Base-by-base conservation (phyloP, 2,888 invertebrate species). In the Patella caerulea region DNA sequence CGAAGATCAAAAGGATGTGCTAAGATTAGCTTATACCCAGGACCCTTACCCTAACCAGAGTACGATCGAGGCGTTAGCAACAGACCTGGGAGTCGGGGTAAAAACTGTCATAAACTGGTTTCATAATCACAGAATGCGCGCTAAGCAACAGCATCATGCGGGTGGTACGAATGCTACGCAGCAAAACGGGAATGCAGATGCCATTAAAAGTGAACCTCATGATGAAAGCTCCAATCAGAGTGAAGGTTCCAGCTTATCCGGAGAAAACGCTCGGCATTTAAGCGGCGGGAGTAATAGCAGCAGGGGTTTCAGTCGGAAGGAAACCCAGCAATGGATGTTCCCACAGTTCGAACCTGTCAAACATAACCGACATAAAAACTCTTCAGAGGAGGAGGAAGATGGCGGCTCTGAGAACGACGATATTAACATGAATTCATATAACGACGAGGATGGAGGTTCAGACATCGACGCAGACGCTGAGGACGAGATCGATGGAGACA, bases 41-140 rank as follows among this genome's bases (percentile, higher is more conserved):
- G 99, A 99, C 91, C 98, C 98, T 0, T 99, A 99, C 92, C 99
- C 99, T 0, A 98, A 97, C 91, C 96, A 98, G 89, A 96, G 96
- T 45, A 97, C 98, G 78, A 98, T 99, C 84, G 98, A 99, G 91
- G 97, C 97, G 90, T 94, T 99, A 79, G 98, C 98, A 54, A 94
- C 95, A 54, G 98, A 98, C 92, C 93, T 99, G 77, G 96, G 95
- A 12, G 93, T 99, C 69, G 96, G 97, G 9, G 96, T 98, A 74
- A 94, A 99, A 85, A 99, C 99, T 76, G 98, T 99, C 88, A 98
- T 98, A 81, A 99, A 99, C 92, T 99, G 99, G 99, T 99, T 99
- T 94, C 99, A 99, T 94, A 99, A 99, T 92, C 98, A 99, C 92
- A 95, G 99, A 87, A 99, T 99, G 97, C 94, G 99, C 82, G 94